phyloP scores from a whole-genome alignment of 2,113 vertebrate genomes.

The Formicarius rufipectus region DNA sequence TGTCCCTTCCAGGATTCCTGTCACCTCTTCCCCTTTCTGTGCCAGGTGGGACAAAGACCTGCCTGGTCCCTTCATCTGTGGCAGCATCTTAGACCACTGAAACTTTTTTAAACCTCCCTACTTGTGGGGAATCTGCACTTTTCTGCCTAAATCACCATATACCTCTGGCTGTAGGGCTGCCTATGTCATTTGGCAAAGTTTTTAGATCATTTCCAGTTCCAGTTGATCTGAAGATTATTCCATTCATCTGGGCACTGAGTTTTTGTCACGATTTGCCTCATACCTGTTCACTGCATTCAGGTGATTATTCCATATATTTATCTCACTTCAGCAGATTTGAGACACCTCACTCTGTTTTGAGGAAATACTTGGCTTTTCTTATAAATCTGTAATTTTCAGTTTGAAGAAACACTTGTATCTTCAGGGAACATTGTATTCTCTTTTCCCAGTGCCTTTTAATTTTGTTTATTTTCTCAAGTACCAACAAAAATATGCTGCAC shows the following conservation, averaged over 20 bases:
- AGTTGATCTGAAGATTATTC: not conserved
- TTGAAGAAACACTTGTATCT: slow-evolving; percentile 73
- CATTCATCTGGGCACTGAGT: not conserved
- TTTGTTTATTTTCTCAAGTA: slow-evolving; percentile 75
- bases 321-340: slow-evolving; percentile 71
- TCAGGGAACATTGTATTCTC: slow-evolving; percentile 66
- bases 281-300: slow-evolving; percentile 31
- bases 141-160: not conserved
- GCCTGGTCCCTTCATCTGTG: not conserved
- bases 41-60: not conserved
- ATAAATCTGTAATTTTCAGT: slow-evolving; percentile 80
- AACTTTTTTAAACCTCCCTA: not conserved
- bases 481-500: slow-evolving; percentile 54
- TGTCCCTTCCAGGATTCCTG: not conserved
- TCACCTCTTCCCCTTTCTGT: not conserved
- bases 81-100: not conserved
- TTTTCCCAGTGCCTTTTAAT: slow-evolving; percentile 64
- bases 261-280: not conserved
- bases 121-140: not conserved
- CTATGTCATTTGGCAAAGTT: not conserved
- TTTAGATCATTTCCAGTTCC: not conserved
- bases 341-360: slow-evolving; percentile 47
- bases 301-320: slow-evolving; percentile 59
- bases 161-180: not conserved
- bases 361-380: slow-evolving; percentile 69